Base-by-base conservation (phyloP, 1,140 invertebrate species). In the Aphis craccivora region DNA sequence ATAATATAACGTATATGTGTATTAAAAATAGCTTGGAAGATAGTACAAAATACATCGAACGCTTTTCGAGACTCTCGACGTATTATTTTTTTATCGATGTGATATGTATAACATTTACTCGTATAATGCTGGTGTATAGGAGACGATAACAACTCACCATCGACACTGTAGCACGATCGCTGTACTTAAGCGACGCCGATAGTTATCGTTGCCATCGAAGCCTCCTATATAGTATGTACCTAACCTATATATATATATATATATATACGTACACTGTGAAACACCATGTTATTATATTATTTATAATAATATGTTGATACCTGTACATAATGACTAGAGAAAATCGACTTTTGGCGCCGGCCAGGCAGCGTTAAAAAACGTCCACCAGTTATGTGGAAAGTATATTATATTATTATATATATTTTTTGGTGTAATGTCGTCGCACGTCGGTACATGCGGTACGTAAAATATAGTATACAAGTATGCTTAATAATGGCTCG, bases 281-380 rank as follows among this genome's bases (percentile, higher is more conserved):
- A 20, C 76, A 83, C 35, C 9, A 37, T 83, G 76, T 83, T 35
- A 81, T 81, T 81, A 81, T 81, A 37, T 81, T 35, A 37, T 23
- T 81, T 37, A 83, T 83, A 83, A 83, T 37, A 83, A 35, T 22
- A 83, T 37, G 35, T 83, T 22, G 6, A 35, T 35, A 83, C 14
- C 60, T 25, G 83, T 25, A n/a, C 1, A 25, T 45, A 30, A 30
- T 23, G 25, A 11, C 1, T 25, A 35, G 11, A 90, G 51, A 90
- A 90, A 53, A 90, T 90, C 88, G 48, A 90, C 51, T 55, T 90
- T 90, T 53, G 88, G 88, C 51, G 88, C 88, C 88, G n/a, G 84
- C 48, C 88, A 23, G 84, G 11, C 84, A 25, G 43, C 40, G 25
- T 45, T 84, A 43, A 84, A 45, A 76, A 76, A 76, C 60, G 60